Evolutionary conservation across 2,113 vertebrate species (phyloP).

Genomic region (Callorhinus ursinus): DNA sequence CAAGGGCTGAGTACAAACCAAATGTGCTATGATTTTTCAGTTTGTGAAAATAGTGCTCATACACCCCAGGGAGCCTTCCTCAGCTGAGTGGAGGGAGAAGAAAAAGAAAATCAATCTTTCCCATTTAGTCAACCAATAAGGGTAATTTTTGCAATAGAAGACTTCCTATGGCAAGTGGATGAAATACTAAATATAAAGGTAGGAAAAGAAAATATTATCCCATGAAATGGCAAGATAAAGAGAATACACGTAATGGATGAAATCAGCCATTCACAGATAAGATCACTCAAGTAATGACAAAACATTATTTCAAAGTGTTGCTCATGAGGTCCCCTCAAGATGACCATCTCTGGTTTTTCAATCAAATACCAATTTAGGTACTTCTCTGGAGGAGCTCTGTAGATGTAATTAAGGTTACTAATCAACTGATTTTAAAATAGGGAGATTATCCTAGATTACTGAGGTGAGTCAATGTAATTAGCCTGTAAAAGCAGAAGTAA

Average conservation of each 20-base stretch:
- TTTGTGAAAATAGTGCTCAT: background rate
- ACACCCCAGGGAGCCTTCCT: background rate
- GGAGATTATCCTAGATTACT: slow-evolving; percentile 24
- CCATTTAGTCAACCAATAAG: background rate
- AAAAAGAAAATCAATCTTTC: background rate
- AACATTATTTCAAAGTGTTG: background rate
- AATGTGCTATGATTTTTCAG: background rate
- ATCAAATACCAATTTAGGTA: background rate
- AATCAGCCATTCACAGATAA: background rate
- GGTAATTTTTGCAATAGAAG: background rate
- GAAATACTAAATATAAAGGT: background rate
- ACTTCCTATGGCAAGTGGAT: background rate
- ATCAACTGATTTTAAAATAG: slow-evolving; percentile 31
- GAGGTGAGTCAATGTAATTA: background rate
- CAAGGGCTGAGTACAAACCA: background rate
- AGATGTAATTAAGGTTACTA: slow-evolving; percentile 11
- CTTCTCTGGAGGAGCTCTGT: background rate
- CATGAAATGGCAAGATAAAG: slow-evolving; percentile 33
- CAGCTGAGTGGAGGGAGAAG: background rate
- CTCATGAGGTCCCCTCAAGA: background rate
- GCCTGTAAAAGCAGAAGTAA: background rate
- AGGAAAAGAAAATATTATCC: background rate
- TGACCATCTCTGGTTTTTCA: background rate
- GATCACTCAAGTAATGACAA: background rate
- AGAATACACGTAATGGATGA: background rate